These are phyloP conservation scores for Cladorhizidae sp. DNA, from an alignment of 37 sponge, comb jelly and placozoan species.

Conservation along the genomic window DNA sequence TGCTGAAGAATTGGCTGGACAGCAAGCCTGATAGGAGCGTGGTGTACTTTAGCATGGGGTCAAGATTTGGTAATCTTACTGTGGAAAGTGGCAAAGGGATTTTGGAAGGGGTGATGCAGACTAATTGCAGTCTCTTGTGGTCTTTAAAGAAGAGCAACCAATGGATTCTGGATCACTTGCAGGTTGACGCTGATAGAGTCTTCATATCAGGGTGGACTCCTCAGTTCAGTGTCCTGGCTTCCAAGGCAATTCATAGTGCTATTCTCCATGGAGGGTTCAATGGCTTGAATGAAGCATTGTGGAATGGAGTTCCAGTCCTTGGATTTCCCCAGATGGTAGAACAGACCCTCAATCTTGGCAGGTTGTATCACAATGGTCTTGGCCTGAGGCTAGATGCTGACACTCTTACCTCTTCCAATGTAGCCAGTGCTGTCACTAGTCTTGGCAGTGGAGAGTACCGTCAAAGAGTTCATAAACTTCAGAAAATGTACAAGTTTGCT, in stretches of 20 bases:
- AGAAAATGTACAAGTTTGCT: slow-evolving; percentile 23
- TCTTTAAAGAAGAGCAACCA: slow-evolving; percentile 37
- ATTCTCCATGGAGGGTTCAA: slow-evolving; percentile 69
- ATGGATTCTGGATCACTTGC: slow-evolving; percentile 24
- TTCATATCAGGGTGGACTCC: slow-evolving; percentile 61
- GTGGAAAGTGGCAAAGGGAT: slow-evolving; percentile 22
- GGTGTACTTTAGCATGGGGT: slow-evolving; percentile 78
- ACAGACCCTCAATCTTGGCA: slow-evolving; percentile 24
- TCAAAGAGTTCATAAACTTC: slow-evolving; percentile 2
- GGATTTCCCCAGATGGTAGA: slow-evolving; percentile 26
- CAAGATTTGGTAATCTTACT: background rate
- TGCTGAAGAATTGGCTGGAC: slow-evolving; percentile 48
- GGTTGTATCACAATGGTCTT: slow-evolving; percentile 13
- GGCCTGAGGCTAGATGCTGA: slow-evolving; percentile 3
- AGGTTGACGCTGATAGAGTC: slow-evolving; percentile 28
- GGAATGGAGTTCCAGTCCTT: slow-evolving; percentile 60
- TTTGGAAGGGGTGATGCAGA: slow-evolving; percentile 15
- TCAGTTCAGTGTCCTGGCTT: slow-evolving; percentile 43
- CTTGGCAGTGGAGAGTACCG: slow-evolving; percentile 16
- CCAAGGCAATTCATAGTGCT: slow-evolving; percentile 32
- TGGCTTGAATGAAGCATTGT: slow-evolving; percentile 67
- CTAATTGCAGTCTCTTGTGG: slow-evolving; percentile 51
- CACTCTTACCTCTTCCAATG: background rate
- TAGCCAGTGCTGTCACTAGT: slow-evolving; percentile 6
- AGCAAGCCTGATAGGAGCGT: slow-evolving; percentile 15